Conservation (phyloP, 2,113 vertebrate genomes). For the Engraulis encrasicolus region DNA sequence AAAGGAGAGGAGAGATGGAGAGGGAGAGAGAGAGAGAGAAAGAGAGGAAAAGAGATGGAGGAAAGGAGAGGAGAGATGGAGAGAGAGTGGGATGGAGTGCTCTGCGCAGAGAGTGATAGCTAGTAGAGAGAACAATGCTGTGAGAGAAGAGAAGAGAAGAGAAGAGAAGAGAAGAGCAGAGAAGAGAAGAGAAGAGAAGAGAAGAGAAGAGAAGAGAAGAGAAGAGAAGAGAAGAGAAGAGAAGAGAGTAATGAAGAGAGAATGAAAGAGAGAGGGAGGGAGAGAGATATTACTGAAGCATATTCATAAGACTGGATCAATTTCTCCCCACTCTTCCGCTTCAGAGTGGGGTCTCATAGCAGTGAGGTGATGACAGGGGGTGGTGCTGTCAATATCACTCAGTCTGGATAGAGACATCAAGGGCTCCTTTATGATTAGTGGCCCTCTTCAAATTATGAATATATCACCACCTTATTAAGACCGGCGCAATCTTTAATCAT, state of each 20-base stretch:
- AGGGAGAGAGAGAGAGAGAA: no score
- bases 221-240: no score
- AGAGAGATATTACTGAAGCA: constrained; percentile 55
- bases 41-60: no score
- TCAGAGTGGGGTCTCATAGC: constrained; percentile 55
- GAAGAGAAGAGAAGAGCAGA: constrained; percentile 44
- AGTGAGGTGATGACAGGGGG: not conserved
- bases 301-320: constrained; percentile 74
- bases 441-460: constrained; percentile 29
- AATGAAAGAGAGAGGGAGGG: constrained; percentile 21
- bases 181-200: constrained; percentile 30
- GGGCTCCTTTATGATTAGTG: constrained; percentile 39
- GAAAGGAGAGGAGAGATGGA: no score
- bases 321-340: constrained; percentile 60
- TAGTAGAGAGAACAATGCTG: constrained; percentile 23
- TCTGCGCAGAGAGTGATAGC: constrained; percentile 24
- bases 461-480: constrained; percentile 13
- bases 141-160: no score
- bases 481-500: constrained; percentile 13
- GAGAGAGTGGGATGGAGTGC: constrained; percentile 30
- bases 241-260: no score
- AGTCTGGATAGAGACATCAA: constrained; percentile 27
- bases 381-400: constrained; percentile 28
- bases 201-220: not conserved
- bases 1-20: no score